Percentiles rank a stretch among this genome's conserved stretches.
phyloP scores from a whole-genome alignment of 2,113 vertebrate genomes.

The Cervus canadensis region DNA sequence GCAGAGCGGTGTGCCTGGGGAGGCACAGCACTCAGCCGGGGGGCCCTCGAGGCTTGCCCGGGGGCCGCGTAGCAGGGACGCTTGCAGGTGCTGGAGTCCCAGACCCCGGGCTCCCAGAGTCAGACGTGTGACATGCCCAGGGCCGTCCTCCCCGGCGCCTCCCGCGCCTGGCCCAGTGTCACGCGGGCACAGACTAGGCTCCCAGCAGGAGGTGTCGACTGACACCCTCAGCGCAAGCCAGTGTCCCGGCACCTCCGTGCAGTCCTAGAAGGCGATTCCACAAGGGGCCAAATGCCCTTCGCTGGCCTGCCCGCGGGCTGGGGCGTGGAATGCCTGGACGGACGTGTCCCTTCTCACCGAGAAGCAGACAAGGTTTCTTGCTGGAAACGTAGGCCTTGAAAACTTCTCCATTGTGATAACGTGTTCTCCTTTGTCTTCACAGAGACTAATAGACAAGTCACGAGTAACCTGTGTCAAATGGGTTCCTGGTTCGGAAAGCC shows the following conservation, averaged over 20 bases:
- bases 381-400: background rate
- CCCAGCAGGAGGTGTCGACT: background rate
- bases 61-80: background rate
- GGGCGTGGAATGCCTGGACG: background rate
- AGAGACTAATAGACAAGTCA: slow-evolving; percentile 99
- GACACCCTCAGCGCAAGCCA: background rate
- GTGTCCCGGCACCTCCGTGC: background rate
- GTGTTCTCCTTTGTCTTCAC: slow-evolving; percentile 81
- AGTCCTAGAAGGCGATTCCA: background rate
- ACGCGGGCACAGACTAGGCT: background rate
- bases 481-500: slow-evolving; percentile 98
- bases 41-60: rapidly evolving
- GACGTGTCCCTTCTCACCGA: background rate
- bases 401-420: slow-evolving; percentile 67
- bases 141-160: background rate
- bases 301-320: background rate
- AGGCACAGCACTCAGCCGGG: background rate
- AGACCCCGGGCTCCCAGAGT: rapidly evolving
- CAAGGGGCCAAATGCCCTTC: background rate
- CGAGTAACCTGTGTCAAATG: slow-evolving; percentile 98
- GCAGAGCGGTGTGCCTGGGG: rapidly evolving
- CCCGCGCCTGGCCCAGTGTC: background rate
- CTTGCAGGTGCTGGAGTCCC: rapidly evolving
- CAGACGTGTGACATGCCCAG: rapidly evolving
- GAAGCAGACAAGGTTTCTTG: background rate